A percentile compares a stretch with the other conserved stretches of the same genome.
Evolutionary conservation across 2,113 vertebrate genomes (phyloP).

Genomic region (Cavia aperea): DNA sequence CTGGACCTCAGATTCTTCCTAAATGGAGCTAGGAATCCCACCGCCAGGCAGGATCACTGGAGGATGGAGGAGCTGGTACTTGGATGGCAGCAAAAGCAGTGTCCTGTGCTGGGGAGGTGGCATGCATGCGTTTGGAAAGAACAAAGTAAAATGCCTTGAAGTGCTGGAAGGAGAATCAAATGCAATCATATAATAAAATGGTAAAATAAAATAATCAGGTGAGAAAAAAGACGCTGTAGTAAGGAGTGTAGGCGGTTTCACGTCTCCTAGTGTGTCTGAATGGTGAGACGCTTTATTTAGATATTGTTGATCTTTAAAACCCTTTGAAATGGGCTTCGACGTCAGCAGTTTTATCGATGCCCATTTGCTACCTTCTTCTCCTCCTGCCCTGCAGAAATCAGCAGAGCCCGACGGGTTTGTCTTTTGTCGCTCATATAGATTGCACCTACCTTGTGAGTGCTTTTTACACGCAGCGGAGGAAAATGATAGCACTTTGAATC

Average conservation of each 20-base stretch:
- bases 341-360: fast-evolving
- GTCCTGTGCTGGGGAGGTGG: fast-evolving
- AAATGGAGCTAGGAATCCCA: not conserved
- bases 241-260: not conserved
- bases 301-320: not conserved
- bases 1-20: not conserved
- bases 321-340: not conserved
- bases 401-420: not conserved
- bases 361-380: fast-evolving
- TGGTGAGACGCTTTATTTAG: not conserved
- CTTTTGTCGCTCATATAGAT: not conserved
- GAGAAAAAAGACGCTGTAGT: fast-evolving
- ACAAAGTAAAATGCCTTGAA: not conserved
- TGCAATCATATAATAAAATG: not conserved
- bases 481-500: not conserved
- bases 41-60: fast-evolving
- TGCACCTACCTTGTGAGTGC: not conserved
- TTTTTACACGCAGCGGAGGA: not conserved
- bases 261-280: not conserved
- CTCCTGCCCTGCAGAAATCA: fast-evolving
- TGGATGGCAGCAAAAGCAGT: fast-evolving
- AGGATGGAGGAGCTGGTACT: fast-evolving
- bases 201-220: not conserved
- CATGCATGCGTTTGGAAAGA: not conserved
- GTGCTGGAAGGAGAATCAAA: not conserved